Percentiles rank a stretch among this genome's conserved stretches.
Conservation (phyloP, 1,140 invertebrate species). For the Drosophila orena region DNA sequence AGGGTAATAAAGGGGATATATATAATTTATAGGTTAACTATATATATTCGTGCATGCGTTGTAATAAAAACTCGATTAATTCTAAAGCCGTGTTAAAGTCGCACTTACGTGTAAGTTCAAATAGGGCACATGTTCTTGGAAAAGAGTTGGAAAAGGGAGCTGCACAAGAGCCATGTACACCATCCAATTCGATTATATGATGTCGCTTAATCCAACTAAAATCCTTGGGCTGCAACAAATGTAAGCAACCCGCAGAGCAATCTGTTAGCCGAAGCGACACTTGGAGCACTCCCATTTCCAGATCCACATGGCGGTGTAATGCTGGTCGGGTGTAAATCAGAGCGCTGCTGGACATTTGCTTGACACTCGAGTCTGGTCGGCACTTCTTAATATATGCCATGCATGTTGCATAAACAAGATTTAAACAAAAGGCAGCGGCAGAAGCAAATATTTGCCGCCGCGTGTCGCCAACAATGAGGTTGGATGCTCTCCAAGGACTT, state of each 20-base stretch:
- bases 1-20: too few relatives aligned
- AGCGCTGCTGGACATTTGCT: slow-evolving; percentile 49
- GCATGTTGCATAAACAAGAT: slow-evolving; percentile 80
- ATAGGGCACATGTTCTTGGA: too few relatives aligned
- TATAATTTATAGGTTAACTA: too few relatives aligned
- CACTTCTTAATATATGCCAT: slow-evolving; percentile 67
- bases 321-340: slow-evolving; percentile 56
- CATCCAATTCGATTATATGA: neutral
- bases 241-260: slow-evolving; percentile 22
- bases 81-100: too few relatives aligned
- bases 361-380: slow-evolving; percentile 38
- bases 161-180: neutral
- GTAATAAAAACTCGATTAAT: too few relatives aligned
- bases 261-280: slow-evolving; percentile 38
- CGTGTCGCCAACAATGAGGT: slow-evolving; percentile 66
- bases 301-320: neutral
- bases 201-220: slow-evolving; percentile 12
- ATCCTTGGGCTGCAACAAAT: slow-evolving; percentile 7
- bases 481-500: slow-evolving; percentile 37
- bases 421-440: slow-evolving; percentile 66
- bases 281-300: slow-evolving; percentile 18
- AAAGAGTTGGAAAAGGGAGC: too few relatives aligned
- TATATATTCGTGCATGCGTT: too few relatives aligned
- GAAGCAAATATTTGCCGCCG: slow-evolving; percentile 72
- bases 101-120: too few relatives aligned